Evolutionary conservation across 2,797 vertebrate genomes (phyloP), one percentile per base, ranked within the genome.

Genomic region (Channa striata): DNA sequence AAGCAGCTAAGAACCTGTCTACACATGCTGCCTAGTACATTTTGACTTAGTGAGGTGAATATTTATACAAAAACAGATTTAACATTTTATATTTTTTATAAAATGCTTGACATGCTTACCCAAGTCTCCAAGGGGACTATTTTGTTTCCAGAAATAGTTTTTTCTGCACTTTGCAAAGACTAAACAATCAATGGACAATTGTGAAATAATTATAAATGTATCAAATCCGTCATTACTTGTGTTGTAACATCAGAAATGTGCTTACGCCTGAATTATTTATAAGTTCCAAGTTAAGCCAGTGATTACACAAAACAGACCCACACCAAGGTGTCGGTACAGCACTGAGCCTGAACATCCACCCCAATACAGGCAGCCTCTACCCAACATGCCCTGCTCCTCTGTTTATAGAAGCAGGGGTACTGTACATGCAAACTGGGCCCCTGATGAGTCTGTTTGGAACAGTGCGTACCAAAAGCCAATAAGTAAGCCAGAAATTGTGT

Each of bases 401-500:
- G 75, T 85, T 85, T 75, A 78, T 30, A 74, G 43, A 64, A 54
- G 44, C 53, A 6, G 23, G 40, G 64, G 43, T 39, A 39, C 47
- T 16, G 49, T 49, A 36, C 50, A 79, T 72, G 54, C 68, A 72
- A 78, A 81, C 63, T 8, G 59, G 58, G 50, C 50, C 67, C 59
- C 72, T 74, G 56, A 68, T 60, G 66, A 50, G 43, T 33, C 72
- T 53, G 23, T 48, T 62, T 56, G 72, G 87, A 90, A 90, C 89
- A 87, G 48, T 6, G 9, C 82, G 85, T 89, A 52, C 84, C 25
- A 33, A 43, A 66, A 51, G 25, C 13, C 64, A 76, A 62, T 44
- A 42, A 79, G 53, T 7, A 1, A 37, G 20, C 74, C 54, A 72
- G 50, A 70, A 68, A 49, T 50, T 37, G n/a, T 20, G 53, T 68